Conservation (phyloP, 2,888 invertebrate genomes). For the Dendrolimus pini region DNA sequence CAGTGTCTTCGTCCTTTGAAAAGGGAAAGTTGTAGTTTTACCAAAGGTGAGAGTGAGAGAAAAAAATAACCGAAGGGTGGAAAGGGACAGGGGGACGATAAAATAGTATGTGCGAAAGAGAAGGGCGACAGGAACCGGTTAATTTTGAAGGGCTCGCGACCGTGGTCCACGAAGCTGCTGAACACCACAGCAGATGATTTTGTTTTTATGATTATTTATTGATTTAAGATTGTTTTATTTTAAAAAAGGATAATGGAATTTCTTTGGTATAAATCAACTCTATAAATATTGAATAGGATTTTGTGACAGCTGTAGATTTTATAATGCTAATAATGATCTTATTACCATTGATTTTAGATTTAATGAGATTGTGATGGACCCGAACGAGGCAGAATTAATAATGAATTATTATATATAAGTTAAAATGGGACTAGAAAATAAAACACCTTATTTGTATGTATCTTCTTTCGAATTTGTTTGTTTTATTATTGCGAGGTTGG, state of each 20-base stretch:
- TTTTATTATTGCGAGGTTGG: too few relatives aligned
- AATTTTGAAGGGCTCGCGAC: conserved; percentile 69
- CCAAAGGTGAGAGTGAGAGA: conserved; percentile 71
- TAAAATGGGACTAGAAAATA: too few relatives aligned
- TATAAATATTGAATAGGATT: neutral
- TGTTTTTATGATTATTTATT: conserved; percentile 58
- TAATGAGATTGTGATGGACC: too few relatives aligned
- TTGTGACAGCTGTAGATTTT: neutral
- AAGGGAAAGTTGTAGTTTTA: conserved; percentile 72
- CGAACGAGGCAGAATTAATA: too few relatives aligned
- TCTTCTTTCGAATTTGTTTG: too few relatives aligned
- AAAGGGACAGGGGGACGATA: conserved; percentile 32
- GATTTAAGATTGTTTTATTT: conserved; percentile 44
- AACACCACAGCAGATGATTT: conserved; percentile 34
- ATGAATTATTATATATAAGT: too few relatives aligned
- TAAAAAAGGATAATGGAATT: conserved; percentile 13
- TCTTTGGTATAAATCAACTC: conserved; percentile 1
- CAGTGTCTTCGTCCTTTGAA: conserved; percentile 73
- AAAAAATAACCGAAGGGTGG: conserved; percentile 65
- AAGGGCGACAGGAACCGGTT: conserved; percentile 58
- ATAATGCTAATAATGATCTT: too few relatives aligned
- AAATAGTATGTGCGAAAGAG: conserved; percentile 23
- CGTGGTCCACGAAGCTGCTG: conserved; percentile 54
- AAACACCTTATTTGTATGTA: too few relatives aligned
- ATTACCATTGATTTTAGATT: too few relatives aligned